Conservation (phyloP, 2,113 vertebrate species). For the Paradoxurus hermaphroditus region DNA sequence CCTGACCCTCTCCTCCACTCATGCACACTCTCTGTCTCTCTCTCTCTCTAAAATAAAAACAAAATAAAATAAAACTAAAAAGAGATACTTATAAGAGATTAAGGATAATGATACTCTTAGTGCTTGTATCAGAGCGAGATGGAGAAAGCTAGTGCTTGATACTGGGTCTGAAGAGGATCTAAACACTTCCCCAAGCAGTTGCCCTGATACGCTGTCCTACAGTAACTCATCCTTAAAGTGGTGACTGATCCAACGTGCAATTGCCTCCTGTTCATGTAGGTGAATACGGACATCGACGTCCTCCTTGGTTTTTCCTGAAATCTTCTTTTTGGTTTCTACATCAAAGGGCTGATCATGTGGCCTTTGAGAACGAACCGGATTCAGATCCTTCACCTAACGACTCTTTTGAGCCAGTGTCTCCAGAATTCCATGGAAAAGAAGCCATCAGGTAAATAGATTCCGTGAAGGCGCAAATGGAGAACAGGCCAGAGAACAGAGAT, state of each 20-base stretch:
- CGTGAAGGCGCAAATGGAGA: background rate
- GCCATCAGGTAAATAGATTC: slow-evolving; percentile 87
- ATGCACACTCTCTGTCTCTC: too few species aligned
- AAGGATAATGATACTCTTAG: background rate
- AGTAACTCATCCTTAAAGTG: too few species aligned
- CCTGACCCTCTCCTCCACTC: too few species aligned
- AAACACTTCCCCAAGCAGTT: background rate
- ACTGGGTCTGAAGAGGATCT: background rate
- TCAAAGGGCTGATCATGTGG: slow-evolving; percentile 73
- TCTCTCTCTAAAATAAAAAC: too few species aligned
- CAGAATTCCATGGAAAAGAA: slow-evolving; percentile 91
- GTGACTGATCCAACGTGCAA: background rate
- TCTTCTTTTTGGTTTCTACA: slow-evolving; percentile 88
- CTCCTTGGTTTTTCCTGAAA: slow-evolving; percentile 90
- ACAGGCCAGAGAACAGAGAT: background rate
- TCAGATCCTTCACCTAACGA: slow-evolving; percentile 73
- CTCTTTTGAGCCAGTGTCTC: slow-evolving; percentile 83
- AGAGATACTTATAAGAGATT: background rate
- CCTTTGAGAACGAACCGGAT: slow-evolving; percentile 76
- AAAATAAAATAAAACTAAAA: background rate
- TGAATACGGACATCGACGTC: slow-evolving; percentile 85
- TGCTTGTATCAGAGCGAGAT: background rate
- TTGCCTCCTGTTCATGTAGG: slow-evolving; percentile 77
- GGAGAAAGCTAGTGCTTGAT: background rate
- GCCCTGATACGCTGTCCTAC: background rate